Evolutionary conservation across 2,797 vertebrate species (phyloP), one percentile per base, ranked within the genome.

Genomic region (Pangasius larnaudii): DNA sequence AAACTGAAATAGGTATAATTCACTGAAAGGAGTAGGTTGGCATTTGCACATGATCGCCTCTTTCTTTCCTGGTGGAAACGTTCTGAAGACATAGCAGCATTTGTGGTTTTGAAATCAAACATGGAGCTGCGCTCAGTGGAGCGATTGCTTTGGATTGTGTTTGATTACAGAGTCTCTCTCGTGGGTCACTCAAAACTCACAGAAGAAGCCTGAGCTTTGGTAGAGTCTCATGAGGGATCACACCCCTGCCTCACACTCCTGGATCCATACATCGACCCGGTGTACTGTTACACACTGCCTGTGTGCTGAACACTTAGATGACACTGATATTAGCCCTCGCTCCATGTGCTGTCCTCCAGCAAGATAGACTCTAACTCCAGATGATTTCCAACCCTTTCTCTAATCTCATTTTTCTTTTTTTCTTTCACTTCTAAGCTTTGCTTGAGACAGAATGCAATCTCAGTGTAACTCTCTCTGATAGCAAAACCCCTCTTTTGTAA

Each of bases 181-280:
- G 79, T 87, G 85, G 87, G 74, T 87, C 80, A 49, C 85, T 81
- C n/a, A 65, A 27, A 84, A 56, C 85, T 88, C 59, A 56, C 30
- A 59, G 82, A 85, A 86, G 63, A 67, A 63, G 86, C 69, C 89
- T 77, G 86, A 87, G 75, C 87, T 90, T 84, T 79, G 87, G 89
- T 92, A 85, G 72, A 90, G 88, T 92, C 90, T 90, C 90, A 89
- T 91, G 90, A 86, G 85, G 85, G 86, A 93, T 94, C 86, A 87
- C 85, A 90, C 87, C 58, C 84, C 67, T 86, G 88, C 90, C 81
- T 75, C 84, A 86, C 78, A 88, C 90, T 88, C 74, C 86, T 84
- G 85, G 91, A 94, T 95, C 93, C 63, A 93, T 93, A 93, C 91
- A 91, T 92, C 90, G 92, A 94, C 91, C 89, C 82, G n/a, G 90